Evolutionary conservation across 2,888 invertebrate genomes (phyloP), one percentile per base, ranked within the genome.

Genomic region (Idaea dimidiata): DNA sequence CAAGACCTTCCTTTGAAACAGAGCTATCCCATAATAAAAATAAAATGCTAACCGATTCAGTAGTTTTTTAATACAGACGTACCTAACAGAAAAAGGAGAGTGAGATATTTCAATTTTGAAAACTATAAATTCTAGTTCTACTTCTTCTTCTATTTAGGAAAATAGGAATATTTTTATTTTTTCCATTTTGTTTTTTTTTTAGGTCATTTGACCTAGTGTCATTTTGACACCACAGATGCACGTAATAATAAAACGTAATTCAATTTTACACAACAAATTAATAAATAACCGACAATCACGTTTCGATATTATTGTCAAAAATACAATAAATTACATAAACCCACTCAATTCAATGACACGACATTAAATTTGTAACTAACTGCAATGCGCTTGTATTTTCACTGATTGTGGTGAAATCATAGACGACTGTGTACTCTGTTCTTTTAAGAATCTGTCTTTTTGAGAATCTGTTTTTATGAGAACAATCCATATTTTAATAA

Each of bases 181-280:
- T n/a, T n/a, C n/a, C n/a, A n/a, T n/a, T n/a, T n/a, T n/a, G n/a
- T n/a, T n/a, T n/a, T n/a, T n/a, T n/a, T n/a, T n/a, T n/a, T n/a
- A n/a, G n/a, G n/a, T n/a, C n/a, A n/a, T n/a, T n/a, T 24, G 24
- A 24, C 24, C 24, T 5, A 24, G 5, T 24, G 24, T 24, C n/a
- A n/a, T n/a, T 24, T 24, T 24, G 24, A 24, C 5, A 24, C 24
- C 24, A 24, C 24, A 24, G 24, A 24, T 24, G 43, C 10, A 0
- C 14, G 43, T 58, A 17, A 60, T 58, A 59, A 59, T 18, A 24
- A 59, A 57, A 59, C 18, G 63, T 56, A 60, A 59, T 65, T 57
- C 62, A 55, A 67, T 63, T 59, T 66, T 60, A 61, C 70, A 66
- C 69, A 61, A 69, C 60, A 54, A 65, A 59, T 62, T 54, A 17